These are phyloP conservation scores for Trichonephila inaurata DNA, from an alignment of 1,140 invertebrate genomes.

Conservation along the genomic window DNA sequence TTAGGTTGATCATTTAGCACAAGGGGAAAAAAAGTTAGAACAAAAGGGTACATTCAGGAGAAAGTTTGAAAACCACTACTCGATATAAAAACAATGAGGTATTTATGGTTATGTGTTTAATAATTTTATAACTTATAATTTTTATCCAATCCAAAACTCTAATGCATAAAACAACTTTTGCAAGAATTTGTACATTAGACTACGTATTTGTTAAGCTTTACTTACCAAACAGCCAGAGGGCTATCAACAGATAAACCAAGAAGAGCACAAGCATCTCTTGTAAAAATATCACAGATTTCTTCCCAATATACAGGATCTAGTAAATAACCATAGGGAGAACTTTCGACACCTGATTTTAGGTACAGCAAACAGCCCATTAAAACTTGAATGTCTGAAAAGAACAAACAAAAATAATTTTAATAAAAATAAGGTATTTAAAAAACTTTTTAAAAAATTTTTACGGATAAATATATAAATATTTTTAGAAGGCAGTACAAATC, in stretches of 20 bases:
- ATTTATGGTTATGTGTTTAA: too few species aligned
- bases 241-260: slow-evolving; percentile 94
- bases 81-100: too few species aligned
- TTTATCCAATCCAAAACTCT: too few species aligned
- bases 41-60: too few species aligned
- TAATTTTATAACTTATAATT: too few species aligned
- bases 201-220: neutral
- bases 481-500: too few species aligned
- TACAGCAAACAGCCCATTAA: slow-evolving; percentile 94
- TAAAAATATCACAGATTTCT: slow-evolving; percentile 94
- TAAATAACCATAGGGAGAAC: slow-evolving; percentile 90
- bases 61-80: too few species aligned
- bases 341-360: slow-evolving; percentile 88
- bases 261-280: slow-evolving; percentile 94
- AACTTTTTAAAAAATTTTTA: neutral
- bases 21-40: too few species aligned
- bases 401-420: slow-evolving; percentile 40
- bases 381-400: slow-evolving; percentile 87
- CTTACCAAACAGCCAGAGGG: slow-evolving; percentile 87
- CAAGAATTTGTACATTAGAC: too few species aligned
- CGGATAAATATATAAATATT: too few species aligned
- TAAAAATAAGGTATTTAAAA: neutral
- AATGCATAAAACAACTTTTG: too few species aligned
- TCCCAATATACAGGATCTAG: slow-evolving; percentile 90
- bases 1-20: too few species aligned